A percentile compares a stretch with the other conserved stretches of the same genome.
These are phyloP conservation scores for Myathropa florea DNA, from an alignment of 2,888 invertebrate species.

Conservation along the genomic window DNA sequence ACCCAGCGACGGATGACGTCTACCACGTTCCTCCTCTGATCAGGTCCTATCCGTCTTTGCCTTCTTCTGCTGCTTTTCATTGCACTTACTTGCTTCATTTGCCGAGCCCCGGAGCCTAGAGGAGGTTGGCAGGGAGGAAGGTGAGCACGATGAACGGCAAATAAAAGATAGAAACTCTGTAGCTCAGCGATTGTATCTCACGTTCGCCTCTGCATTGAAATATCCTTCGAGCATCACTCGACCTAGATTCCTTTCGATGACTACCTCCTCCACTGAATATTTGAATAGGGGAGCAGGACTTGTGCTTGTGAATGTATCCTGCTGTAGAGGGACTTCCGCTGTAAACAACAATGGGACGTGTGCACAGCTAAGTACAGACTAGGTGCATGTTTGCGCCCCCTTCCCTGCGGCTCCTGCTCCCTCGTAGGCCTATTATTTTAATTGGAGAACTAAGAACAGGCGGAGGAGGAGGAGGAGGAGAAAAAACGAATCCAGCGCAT, in stretches of 20 bases:
- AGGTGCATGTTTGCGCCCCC: slow-evolving; percentile 7
- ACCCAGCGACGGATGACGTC: slow-evolving; percentile 19
- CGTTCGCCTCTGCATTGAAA: slow-evolving; percentile 68
- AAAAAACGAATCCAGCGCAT: slow-evolving; percentile 26
- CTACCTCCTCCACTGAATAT: slow-evolving; percentile 49
- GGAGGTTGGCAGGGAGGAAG: not conserved
- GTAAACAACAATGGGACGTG: slow-evolving; percentile 62
- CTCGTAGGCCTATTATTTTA: slow-evolving; percentile 56
- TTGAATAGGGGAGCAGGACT: slow-evolving; percentile 34
- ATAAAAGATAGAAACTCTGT: slow-evolving; percentile 61
- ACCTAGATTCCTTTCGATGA: slow-evolving; percentile 60
- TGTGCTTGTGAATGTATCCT: slow-evolving; percentile 38
- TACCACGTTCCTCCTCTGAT: not conserved
- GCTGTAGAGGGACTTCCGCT: slow-evolving; percentile 56
- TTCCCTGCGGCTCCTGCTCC: not conserved
- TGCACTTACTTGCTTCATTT: slow-evolving; percentile 29
- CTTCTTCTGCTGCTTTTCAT: slow-evolving; percentile 24
- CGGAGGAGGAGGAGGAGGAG: not conserved
- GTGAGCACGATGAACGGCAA: slow-evolving; percentile 19
- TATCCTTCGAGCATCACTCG: slow-evolving; percentile 71
- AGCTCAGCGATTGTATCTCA: slow-evolving; percentile 59
- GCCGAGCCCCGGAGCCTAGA: not conserved
- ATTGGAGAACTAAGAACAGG: slow-evolving; percentile 32
- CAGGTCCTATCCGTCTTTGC: not conserved
- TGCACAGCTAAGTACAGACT: slow-evolving; percentile 40